These are phyloP conservation scores for Andricus quercusramuli DNA, from an alignment of 2,888 invertebrate genomes.

Conservation along the genomic window DNA sequence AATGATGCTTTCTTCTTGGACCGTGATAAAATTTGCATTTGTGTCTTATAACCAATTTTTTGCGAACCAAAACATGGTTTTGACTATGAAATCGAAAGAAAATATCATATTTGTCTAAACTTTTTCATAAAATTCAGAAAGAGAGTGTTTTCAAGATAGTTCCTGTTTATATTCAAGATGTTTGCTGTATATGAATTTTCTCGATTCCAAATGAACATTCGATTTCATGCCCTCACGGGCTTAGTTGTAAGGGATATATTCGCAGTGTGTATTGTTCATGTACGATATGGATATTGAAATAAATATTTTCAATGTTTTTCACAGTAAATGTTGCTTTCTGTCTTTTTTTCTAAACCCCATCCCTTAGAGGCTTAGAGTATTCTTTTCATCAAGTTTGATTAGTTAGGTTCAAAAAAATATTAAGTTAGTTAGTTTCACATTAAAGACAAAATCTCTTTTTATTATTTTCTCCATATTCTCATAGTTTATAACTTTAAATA, in stretches of 20 bases:
- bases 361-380: not conserved
- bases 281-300: conserved; percentile 68
- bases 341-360: not conserved
- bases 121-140: not conserved
- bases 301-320: conserved; percentile 73
- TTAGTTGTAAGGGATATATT: conserved; percentile 69
- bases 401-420: not conserved
- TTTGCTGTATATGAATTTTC: conserved; percentile 37
- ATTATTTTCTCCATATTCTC: conserved; percentile 52
- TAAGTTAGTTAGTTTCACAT: not conserved
- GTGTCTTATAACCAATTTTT: conserved; percentile 21
- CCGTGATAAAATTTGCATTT: conserved; percentile 22
- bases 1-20: conserved; percentile 14
- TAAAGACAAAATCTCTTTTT: conserved; percentile 17
- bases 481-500: conserved; percentile 36
- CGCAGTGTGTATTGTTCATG: conserved; percentile 70
- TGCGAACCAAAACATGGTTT: not conserved
- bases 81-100: conserved; percentile 8
- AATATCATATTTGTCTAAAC: not conserved
- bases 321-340: conserved; percentile 56
- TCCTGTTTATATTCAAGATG: conserved; percentile 34
- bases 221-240: conserved; percentile 26
- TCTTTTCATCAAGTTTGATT: not conserved
- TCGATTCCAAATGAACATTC: conserved; percentile 40
- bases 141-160: conserved; percentile 21